Conservation (phyloP, 2,888 invertebrate species). For the Epistrophella euchroma region DNA sequence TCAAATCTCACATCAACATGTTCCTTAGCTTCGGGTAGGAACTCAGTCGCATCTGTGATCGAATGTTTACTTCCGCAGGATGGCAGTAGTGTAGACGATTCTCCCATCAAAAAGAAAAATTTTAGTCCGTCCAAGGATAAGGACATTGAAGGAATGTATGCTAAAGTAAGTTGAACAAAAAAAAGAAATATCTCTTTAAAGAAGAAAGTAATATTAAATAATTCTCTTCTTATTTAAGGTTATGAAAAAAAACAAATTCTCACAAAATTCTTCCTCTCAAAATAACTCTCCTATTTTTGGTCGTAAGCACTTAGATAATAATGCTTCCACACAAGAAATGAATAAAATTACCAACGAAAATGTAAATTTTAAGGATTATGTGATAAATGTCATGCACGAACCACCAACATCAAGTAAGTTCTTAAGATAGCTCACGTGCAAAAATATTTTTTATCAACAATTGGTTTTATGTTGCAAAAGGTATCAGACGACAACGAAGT, state of each 20-base stretch:
- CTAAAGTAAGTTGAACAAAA: conserved; percentile 86
- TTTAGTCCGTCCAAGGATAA: conserved; percentile 87
- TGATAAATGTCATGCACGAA: conserved; percentile 75
- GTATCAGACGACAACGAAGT: conserved; percentile 83
- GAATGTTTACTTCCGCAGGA: conserved; percentile 78
- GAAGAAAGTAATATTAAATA: neutral
- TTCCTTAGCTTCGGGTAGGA: conserved; percentile 79
- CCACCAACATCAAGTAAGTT: conserved; percentile 82
- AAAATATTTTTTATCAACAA: conserved; percentile 77
- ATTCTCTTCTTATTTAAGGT: conserved; percentile 78
- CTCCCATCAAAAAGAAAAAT: conserved; percentile 82
- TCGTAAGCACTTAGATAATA: conserved; percentile 79
- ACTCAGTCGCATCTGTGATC: conserved; percentile 83
- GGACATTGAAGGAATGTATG: conserved; percentile 93
- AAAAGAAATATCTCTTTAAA: neutral
- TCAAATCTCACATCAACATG: conserved; percentile 81
- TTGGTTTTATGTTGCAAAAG: conserved; percentile 78
- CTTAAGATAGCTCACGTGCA: conserved; percentile 81
- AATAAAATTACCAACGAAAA: conserved; percentile 62
- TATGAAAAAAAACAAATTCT: conserved; percentile 83
- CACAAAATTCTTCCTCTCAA: conserved; percentile 81
- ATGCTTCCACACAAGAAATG: conserved; percentile 70
- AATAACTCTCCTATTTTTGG: conserved; percentile 81
- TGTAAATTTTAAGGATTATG: conserved; percentile 72
- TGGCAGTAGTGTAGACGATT: conserved; percentile 78